These are phyloP conservation scores for Poeciliopsis paucimaculata DNA, from an alignment of 2,797 vertebrate genomes.

Conservation along the genomic window DNA sequence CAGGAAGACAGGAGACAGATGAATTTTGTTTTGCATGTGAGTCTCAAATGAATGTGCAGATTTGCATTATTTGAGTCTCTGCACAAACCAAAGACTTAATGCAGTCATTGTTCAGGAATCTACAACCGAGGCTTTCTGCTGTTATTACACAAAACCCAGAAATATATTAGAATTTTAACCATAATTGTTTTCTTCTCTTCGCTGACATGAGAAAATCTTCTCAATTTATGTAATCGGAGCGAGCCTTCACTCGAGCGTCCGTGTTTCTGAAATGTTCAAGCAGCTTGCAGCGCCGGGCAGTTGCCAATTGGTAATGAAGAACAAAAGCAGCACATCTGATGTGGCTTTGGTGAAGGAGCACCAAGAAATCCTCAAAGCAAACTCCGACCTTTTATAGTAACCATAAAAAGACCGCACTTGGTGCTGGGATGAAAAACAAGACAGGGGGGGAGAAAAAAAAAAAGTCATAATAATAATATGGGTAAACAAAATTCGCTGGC, in stretches of 20 bases:
- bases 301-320: slow-evolving; percentile 91
- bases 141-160: slow-evolving; percentile 44
- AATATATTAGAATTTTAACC: slow-evolving; percentile 41
- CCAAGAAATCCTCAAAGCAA: slow-evolving; percentile 87
- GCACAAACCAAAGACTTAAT: slow-evolving; percentile 17
- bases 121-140: slow-evolving; percentile 23
- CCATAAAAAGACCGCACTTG: slow-evolving; percentile 87
- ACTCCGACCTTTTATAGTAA: slow-evolving; percentile 90
- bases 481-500: slow-evolving; percentile 92
- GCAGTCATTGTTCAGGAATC: slow-evolving; percentile 24
- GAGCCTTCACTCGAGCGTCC: slow-evolving; percentile 75
- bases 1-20: slow-evolving; percentile 29
- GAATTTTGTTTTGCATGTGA: slow-evolving; percentile 25
- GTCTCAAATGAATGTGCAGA: slow-evolving; percentile 2
- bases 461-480: slow-evolving; percentile 79
- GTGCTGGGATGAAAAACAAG: slow-evolving; percentile 68
- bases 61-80: not conserved
- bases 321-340: slow-evolving; percentile 90
- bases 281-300: slow-evolving; percentile 67
- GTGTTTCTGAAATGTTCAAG: slow-evolving; percentile 80
- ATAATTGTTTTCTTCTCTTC: slow-evolving; percentile 31
- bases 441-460: slow-evolving; percentile 22
- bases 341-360: slow-evolving; percentile 85
- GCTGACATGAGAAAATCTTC: slow-evolving; percentile 62
- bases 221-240: slow-evolving; percentile 74